Evolutionary conservation across 2,888 invertebrate genomes (phyloP).

Genomic region (Watsonalla binaria): DNA sequence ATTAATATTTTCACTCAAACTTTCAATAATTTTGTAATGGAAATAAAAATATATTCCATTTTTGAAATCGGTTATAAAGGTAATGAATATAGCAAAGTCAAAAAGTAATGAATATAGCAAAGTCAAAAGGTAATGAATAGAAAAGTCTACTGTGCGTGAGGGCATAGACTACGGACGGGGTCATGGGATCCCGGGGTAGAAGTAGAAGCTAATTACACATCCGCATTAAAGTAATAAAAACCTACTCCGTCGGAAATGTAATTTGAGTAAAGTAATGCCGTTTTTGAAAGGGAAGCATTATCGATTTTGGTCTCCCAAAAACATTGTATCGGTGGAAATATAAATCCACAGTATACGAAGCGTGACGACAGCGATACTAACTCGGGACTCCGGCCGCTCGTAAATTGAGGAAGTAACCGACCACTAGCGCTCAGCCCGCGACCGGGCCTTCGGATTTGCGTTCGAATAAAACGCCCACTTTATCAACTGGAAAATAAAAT

Average conservation of each 20-base stretch:
- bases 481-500: slow-evolving; percentile 59
- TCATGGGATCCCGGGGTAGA: no score
- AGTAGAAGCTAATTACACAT: no score
- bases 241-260: slow-evolving; percentile 7
- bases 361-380: slow-evolving; percentile 68
- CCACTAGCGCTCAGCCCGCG: slow-evolving; percentile 49
- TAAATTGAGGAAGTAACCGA: slow-evolving; percentile 66
- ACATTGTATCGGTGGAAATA: slow-evolving; percentile 49
- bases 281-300: slow-evolving; percentile 2
- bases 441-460: slow-evolving; percentile 61
- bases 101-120: no score
- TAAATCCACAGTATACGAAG: slow-evolving; percentile 65
- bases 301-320: slow-evolving; percentile 28
- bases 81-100: no score
- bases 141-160: no score
- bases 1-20: no score
- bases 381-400: slow-evolving; percentile 54
- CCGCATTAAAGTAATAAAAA: no score
- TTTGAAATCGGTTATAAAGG: no score
- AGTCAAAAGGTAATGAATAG: no score
- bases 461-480: slow-evolving; percentile 65
- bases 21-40: no score
- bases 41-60: no score
- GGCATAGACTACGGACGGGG: no score
- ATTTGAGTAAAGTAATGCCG: neutral